Conservation (phyloP, 2,797 vertebrate genomes). For the Mormyrops boulengeri region DNA sequence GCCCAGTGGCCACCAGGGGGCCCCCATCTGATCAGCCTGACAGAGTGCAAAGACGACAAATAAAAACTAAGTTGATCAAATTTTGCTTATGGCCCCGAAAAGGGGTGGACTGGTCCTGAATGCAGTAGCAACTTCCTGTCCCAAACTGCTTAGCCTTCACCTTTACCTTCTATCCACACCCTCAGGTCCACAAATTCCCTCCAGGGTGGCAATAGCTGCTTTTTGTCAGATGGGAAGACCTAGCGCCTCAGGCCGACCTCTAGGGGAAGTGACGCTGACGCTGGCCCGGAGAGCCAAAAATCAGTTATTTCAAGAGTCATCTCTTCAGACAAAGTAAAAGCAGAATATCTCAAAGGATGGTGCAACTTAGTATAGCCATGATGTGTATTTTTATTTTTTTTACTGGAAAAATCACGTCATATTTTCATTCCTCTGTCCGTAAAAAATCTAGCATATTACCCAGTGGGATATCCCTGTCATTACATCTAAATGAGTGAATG, state of each 20-base stretch:
- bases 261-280: neutral
- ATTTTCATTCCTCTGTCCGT: neutral
- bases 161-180: neutral
- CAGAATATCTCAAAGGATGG: neutral
- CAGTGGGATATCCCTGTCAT: neutral
- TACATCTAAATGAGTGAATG: neutral
- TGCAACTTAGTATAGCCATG: neutral
- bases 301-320: neutral
- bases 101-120: neutral
- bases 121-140: neutral
- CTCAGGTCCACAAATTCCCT: neutral
- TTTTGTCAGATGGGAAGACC: neutral
- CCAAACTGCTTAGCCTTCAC: neutral
- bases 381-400: neutral
- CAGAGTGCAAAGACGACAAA: neutral
- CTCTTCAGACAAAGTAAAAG: neutral
- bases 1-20: neutral
- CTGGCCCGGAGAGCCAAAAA: neutral
- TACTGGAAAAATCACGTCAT: neutral
- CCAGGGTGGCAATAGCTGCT: neutral
- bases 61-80: neutral
- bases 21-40: neutral
- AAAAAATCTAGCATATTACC: slow-evolving; percentile 5
- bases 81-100: neutral
- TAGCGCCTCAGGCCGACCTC: neutral